Conservation (phyloP, 2,113 vertebrate species). For the Heptranchias perlo region DNA sequence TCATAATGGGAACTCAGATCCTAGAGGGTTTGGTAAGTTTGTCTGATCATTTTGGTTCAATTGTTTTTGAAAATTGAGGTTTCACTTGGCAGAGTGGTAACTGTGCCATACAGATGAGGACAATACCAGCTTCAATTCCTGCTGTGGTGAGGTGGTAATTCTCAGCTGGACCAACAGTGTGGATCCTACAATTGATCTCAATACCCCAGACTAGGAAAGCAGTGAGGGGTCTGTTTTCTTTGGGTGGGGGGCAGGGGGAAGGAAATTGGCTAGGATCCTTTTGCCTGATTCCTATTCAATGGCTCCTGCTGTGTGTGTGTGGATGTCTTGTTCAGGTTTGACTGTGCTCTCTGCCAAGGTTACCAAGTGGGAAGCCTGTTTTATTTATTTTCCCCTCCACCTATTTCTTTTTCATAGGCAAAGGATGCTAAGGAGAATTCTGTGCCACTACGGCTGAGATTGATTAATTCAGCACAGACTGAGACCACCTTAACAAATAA, state of each 20-base stretch:
- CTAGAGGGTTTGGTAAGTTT: constrained; percentile 83
- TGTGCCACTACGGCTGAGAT: background rate
- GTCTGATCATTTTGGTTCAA: background rate
- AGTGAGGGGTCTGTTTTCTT: background rate
- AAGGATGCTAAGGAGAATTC: background rate
- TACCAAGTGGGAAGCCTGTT: background rate
- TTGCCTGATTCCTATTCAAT: background rate
- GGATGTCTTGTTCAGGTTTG: background rate
- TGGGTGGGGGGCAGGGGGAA: background rate
- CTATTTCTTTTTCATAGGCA: background rate
- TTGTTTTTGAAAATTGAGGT: background rate
- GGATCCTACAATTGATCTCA: background rate
- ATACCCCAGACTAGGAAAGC: background rate
- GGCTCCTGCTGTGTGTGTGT: background rate
- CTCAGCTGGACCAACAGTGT: background rate
- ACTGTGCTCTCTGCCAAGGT: background rate
- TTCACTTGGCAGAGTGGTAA: background rate
- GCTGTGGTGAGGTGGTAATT: background rate
- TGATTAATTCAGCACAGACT: background rate
- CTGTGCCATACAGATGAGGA: background rate
- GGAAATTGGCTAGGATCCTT: background rate
- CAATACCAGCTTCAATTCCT: background rate
- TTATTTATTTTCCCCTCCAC: background rate
- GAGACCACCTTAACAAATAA: background rate
- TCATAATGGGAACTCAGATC: constrained; percentile 94